These are phyloP conservation scores for Dinomys branickii DNA, from an alignment of 2,113 vertebrate genomes.

Conservation along the genomic window DNA sequence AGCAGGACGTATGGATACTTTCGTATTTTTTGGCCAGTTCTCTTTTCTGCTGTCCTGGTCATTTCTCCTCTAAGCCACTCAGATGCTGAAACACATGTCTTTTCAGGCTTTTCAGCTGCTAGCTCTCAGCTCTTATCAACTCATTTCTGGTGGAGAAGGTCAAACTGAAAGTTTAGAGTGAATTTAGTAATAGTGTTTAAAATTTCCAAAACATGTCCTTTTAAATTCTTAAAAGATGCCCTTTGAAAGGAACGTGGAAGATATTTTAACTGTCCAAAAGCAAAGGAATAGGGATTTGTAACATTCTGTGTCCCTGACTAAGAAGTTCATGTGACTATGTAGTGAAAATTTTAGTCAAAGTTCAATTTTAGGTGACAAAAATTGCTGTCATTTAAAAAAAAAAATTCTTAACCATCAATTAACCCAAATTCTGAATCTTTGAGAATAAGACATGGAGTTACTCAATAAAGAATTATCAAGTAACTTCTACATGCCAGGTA, in stretches of 20 bases:
- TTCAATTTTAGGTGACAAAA: constrained; percentile 55
- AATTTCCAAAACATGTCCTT: constrained; percentile 5
- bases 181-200: neutral
- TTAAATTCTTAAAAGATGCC: neutral
- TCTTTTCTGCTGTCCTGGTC: neutral
- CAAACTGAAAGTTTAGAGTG: neutral
- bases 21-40: neutral
- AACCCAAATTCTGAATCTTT: constrained; percentile 35
- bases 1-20: neutral
- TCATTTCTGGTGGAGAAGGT: neutral
- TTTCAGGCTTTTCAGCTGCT: neutral
- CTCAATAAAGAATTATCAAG: neutral
- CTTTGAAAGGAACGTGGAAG: neutral
- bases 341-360: neutral
- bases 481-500: neutral
- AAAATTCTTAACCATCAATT: neutral
- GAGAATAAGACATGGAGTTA: neutral
- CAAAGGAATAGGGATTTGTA: constrained; percentile 31
- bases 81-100: neutral
- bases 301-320: constrained; percentile 48
- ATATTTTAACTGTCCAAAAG: neutral
- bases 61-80: neutral
- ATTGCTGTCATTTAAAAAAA: constrained; percentile 12
- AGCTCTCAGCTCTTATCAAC: neutral
- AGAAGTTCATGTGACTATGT: neutral